Percentiles rank a stretch among this genome's conserved stretches.
Conservation (phyloP, 2,888 invertebrate species). For the Clitarchus hookeri region DNA sequence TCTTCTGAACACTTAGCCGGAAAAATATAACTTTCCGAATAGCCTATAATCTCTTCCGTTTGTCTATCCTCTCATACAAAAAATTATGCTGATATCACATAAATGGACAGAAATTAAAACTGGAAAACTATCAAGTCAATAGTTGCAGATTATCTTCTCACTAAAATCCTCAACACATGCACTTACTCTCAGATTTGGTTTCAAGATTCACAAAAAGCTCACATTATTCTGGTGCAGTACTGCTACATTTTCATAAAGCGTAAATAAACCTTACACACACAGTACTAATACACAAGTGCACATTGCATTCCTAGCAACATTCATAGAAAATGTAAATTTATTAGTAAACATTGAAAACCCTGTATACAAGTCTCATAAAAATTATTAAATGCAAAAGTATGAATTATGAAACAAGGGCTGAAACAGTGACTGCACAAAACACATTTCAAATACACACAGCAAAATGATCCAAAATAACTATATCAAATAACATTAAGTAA, state of each 20-base stretch:
- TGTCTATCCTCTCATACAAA: background rate
- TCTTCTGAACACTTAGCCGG: background rate
- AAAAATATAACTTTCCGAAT: background rate
- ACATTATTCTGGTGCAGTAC: background rate
- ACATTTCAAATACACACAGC: background rate
- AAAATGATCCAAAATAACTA: background rate
- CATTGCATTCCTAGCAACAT: background rate
- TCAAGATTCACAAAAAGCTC: background rate
- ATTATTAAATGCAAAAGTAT: slow-evolving; percentile 12
- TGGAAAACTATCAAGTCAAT: background rate
- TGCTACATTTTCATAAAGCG: background rate
- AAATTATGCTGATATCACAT: background rate
- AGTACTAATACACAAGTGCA: background rate
- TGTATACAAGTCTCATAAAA: slow-evolving; percentile 6
- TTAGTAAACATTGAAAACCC: slow-evolving; percentile 9
- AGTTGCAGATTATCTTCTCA: background rate
- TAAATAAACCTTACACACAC: background rate
- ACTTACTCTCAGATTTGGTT: background rate
- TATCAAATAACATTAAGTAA: slow-evolving; percentile 7
- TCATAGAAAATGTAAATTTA: background rate
- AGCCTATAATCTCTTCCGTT: background rate
- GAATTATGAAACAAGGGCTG: background rate
- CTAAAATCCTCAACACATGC: background rate
- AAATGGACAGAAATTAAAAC: slow-evolving; percentile 14
- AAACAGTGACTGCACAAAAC: background rate